Evolutionary conservation across 2,888 invertebrate genomes (phyloP), one percentile per base, ranked within the genome.

Genomic region (Rotaria socialis): DNA sequence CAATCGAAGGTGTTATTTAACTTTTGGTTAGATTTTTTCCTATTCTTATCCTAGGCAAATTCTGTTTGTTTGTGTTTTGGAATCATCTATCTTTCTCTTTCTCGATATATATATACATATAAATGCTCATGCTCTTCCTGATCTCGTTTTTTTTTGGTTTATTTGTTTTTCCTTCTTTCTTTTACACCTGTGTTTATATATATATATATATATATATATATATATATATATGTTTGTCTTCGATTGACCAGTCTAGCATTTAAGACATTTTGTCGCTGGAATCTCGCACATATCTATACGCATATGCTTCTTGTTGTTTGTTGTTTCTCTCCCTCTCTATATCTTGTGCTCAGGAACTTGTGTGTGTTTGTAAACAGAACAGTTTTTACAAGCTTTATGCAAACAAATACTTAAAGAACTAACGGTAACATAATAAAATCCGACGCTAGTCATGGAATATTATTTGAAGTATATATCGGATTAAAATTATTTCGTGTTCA

Each of bases 1-100:
- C 58, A 41, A 50, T 85, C 41, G 56, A 85, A 60, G 85, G 56
- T 50, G 56, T 85, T 35, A 55, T 84, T 84, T 84, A 35, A 55
- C 8, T 19, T 55, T 22, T 19, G 22, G 22, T 55, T 22, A 0
- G 7, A 14, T 52, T 2, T 52, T 11, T 52, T 52, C 22, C 5
- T 55, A 4, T 22, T 55, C 55, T 19, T 55, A 22, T 55, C 24
- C n/a, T 67, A 67, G 67, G 67, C 67, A 67, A 60, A 27, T 27
- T 27, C 27, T 27, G 27, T 67, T 67, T 35, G 67, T 67, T 67
- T 67, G 60, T 60, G 67, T 67, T 27, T 67, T 67, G 67, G 2
- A 52, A 16, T 52, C 55, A 55, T 55, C 19, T 55, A 55, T 6
- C 7, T 7, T 50, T 50, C 19, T 22, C 19, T 50, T 5, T 22